Conservation (phyloP, 2,113 vertebrate genomes). For the Sturnira hondurensis region DNA sequence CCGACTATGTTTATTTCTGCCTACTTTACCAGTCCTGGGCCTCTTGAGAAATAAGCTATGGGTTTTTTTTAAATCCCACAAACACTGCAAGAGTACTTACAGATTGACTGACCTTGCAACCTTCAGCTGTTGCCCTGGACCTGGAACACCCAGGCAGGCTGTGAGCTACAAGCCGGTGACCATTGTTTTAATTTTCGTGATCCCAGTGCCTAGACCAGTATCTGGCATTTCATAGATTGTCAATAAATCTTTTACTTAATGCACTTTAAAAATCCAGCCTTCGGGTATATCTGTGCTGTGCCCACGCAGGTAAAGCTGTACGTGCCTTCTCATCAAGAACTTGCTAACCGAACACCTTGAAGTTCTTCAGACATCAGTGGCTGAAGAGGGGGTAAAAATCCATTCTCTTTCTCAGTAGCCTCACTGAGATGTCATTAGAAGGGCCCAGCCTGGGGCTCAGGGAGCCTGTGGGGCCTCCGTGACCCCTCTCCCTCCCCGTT, state of each 20-base stretch:
- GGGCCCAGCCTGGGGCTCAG: not conserved
- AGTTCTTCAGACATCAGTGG: not conserved
- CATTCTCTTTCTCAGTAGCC: not conserved
- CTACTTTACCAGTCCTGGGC: not conserved
- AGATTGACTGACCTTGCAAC: not conserved
- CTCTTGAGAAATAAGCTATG: not conserved
- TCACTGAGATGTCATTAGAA: constrained; percentile 39
- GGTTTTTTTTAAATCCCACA: not conserved
- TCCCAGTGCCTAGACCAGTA: not conserved
- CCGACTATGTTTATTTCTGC: not conserved
- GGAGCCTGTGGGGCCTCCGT: constrained; percentile 34
- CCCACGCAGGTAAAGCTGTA: not conserved
- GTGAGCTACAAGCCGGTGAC: not conserved
- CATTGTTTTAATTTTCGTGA: not conserved
- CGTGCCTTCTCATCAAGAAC: not conserved
- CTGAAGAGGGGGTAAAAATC: not conserved
- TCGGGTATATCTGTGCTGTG: not conserved
- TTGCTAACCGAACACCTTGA: not conserved
- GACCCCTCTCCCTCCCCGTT: not conserved
- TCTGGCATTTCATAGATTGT: not conserved
- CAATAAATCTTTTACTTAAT: not conserved
- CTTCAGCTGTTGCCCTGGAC: not conserved
- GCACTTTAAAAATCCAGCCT: not conserved
- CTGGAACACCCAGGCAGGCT: not conserved
- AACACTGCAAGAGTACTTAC: not conserved